Evolutionary conservation across 2,888 invertebrate species (phyloP).

Genomic region (Apeira syringaria): DNA sequence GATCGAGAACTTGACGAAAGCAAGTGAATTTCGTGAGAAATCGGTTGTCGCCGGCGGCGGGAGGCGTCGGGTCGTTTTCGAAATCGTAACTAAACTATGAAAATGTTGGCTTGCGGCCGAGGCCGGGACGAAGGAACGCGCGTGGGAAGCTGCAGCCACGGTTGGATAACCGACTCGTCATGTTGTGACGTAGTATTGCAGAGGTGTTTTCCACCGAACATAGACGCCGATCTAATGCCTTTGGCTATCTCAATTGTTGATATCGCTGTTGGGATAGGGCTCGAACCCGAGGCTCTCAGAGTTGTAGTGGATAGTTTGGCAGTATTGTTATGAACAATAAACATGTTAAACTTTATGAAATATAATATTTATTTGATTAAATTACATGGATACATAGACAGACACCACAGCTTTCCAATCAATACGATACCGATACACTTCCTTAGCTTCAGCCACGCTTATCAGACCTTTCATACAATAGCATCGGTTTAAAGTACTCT

Average conservation of each 20-base stretch:
- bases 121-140: slow-evolving; percentile 73
- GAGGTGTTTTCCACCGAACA: slow-evolving; percentile 81
- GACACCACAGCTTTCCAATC: too few species aligned
- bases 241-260: slow-evolving; percentile 30
- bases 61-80: slow-evolving; percentile 84
- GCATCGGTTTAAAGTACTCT: too few species aligned
- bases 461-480: too few species aligned
- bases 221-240: slow-evolving; percentile 65
- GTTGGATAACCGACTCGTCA: slow-evolving; percentile 73
- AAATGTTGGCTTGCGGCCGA: slow-evolving; percentile 77
- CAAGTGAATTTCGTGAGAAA: slow-evolving; percentile 71
- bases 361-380: too few species aligned
- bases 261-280: slow-evolving; percentile 42
- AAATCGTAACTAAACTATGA: slow-evolving; percentile 83
- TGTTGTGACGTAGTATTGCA: slow-evolving; percentile 70
- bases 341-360: too few species aligned
- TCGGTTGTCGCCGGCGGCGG: slow-evolving; percentile 80
- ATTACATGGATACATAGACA: too few species aligned
- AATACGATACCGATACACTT: too few species aligned
- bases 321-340: too few species aligned
- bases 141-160: slow-evolving; percentile 69
- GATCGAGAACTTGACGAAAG: slow-evolving; percentile 70
- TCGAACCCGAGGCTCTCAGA: slow-evolving; percentile 12
- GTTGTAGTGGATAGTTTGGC: not conserved
- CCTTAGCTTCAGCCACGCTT: too few species aligned